Percentiles rank a stretch among this genome's conserved stretches.
These are phyloP conservation scores for Ceratoteleas bidentatus DNA, from an alignment of 1,140 invertebrate species.

Conservation along the genomic window DNA sequence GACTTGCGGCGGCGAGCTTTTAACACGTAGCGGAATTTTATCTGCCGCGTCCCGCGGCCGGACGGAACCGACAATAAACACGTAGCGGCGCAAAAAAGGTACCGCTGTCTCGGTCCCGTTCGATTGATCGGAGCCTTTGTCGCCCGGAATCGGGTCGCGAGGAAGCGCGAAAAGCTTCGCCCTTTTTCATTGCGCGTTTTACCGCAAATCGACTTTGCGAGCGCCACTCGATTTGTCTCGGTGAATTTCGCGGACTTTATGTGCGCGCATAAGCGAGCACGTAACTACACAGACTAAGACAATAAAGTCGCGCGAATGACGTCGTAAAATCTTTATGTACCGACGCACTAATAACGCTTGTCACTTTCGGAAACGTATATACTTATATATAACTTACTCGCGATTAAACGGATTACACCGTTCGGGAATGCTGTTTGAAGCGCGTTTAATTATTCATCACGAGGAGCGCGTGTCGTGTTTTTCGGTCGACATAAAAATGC, in stretches of 20 bases:
- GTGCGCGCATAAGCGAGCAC: slow-evolving; percentile 24
- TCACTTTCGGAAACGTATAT: slow-evolving; percentile 41
- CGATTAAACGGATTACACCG: slow-evolving; percentile 44
- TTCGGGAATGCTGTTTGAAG: slow-evolving; percentile 40
- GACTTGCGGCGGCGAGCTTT: slow-evolving; percentile 52
- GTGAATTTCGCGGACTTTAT: slow-evolving; percentile 25
- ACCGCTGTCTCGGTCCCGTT: slow-evolving; percentile 11
- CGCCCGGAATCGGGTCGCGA: too few relatives aligned
- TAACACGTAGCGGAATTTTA: slow-evolving; percentile 47
- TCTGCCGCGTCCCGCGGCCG: slow-evolving; percentile 19
- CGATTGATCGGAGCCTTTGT: neutral
- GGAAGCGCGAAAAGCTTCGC: too few relatives aligned
- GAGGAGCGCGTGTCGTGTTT: slow-evolving; percentile 33
- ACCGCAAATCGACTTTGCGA: too few relatives aligned
- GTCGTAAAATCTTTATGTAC: slow-evolving; percentile 59
- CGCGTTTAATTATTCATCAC: slow-evolving; percentile 46
- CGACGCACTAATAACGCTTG: slow-evolving; percentile 51
- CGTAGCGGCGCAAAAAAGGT: slow-evolving; percentile 26
- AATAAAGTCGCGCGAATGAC: slow-evolving; percentile 52
- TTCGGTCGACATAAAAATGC: too few relatives aligned
- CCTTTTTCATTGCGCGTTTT: too few relatives aligned
- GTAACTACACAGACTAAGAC: slow-evolving; percentile 42
- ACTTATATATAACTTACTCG: slow-evolving; percentile 44
- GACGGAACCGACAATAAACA: slow-evolving; percentile 55
- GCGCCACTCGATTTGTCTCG: slow-evolving; percentile 9